Conservation (phyloP, 1,140 invertebrate genomes). For the Penaeus indicus region DNA sequence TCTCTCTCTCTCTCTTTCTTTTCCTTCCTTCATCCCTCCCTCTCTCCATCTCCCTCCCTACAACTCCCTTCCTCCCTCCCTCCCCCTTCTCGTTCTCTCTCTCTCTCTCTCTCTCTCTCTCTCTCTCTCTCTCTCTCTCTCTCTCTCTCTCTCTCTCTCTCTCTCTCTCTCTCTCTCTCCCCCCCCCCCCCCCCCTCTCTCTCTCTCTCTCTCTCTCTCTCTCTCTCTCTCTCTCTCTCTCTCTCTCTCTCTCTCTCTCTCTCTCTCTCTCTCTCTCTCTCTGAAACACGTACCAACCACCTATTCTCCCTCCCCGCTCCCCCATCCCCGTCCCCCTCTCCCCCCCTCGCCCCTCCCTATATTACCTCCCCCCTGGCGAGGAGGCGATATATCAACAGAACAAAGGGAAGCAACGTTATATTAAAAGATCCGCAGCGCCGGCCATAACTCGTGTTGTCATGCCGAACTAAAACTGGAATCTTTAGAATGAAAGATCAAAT, state of each 20-base stretch:
- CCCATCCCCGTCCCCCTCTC: not conserved
- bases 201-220: not conserved
- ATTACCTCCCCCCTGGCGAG: constrained; percentile 18
- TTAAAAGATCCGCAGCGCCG: not conserved
- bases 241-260: not conserved
- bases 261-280: not conserved
- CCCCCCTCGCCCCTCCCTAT: constrained; percentile 39
- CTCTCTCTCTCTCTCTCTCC: constrained; percentile 24
- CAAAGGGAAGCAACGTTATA: constrained; percentile 10
- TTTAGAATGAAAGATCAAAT: not conserved
- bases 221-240: too few species aligned
- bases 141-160: not conserved
- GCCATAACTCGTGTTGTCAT: constrained; percentile 2
- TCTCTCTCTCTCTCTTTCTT: not conserved
- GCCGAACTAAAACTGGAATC: constrained; percentile 11
- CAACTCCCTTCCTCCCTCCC: not conserved
- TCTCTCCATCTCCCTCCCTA: not conserved
- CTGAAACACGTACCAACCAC: not conserved
- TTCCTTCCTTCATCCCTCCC: not conserved
- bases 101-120: not conserved
- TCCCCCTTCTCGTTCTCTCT: not conserved
- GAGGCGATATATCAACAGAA: constrained; percentile 18
- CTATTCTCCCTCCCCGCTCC: not conserved
- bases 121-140: not conserved
- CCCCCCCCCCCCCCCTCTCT: not conserved